A percentile compares a stretch with the other conserved stretches of the same genome.
Conservation (phyloP, 2,113 vertebrate genomes). For the Damaliscus lunatus region DNA sequence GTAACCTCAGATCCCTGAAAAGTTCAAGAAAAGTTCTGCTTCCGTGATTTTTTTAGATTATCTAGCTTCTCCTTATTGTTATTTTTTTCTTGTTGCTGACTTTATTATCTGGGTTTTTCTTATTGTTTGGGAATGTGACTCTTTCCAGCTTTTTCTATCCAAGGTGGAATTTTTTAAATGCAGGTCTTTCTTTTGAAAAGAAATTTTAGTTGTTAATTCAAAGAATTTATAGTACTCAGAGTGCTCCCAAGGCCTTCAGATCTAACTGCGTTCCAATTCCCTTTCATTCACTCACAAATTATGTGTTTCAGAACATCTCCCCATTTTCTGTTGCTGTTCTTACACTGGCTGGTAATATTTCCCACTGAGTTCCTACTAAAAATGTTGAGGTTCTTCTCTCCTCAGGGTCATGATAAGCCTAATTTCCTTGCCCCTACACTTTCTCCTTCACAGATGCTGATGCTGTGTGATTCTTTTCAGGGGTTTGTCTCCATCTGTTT, state of each 20-base stretch:
- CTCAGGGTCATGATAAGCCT: background rate
- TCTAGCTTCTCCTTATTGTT: background rate
- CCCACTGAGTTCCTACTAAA: background rate
- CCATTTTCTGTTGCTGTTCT: background rate
- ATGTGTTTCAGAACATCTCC: background rate
- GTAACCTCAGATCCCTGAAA: background rate
- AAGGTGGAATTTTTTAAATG: background rate
- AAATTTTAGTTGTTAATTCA: background rate
- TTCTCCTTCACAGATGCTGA: background rate
- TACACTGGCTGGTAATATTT: background rate
- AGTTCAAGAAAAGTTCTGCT: background rate
- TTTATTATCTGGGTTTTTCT: background rate
- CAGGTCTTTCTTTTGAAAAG: background rate
- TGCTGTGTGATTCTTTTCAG: background rate
- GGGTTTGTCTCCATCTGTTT: background rate
- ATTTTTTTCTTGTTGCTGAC: background rate
- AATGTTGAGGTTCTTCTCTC: background rate
- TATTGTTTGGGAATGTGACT: background rate
- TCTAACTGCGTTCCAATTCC: background rate
- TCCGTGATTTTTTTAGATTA: background rate
- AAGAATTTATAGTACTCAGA: background rate
- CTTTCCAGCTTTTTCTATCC: background rate
- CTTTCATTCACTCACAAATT: background rate
- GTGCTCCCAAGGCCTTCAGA: background rate
- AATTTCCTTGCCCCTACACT: background rate